Base-by-base conservation (phyloP, 2,113 vertebrate genomes). In the Ictalurus furcatus region DNA sequence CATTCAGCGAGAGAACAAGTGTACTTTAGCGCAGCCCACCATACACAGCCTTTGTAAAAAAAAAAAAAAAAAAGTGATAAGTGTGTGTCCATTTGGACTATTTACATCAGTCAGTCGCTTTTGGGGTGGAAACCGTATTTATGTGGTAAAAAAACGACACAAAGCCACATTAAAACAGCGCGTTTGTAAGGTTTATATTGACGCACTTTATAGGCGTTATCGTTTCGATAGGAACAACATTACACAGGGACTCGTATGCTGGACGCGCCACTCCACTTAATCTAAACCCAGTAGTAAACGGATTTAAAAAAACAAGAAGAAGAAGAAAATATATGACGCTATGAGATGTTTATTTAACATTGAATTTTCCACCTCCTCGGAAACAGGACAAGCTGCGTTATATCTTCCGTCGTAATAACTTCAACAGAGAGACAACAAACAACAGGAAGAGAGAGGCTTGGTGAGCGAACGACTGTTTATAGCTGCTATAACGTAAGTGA, bases 1-100 rank as follows among this genome's bases (percentile, higher is more conserved):
- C 90, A 92, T 92, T 95, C 94, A 13, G 6, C 4, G 0, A 71
- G 12, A 95, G 93, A 85, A 71, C 84, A 23, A 59, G 56, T 23
- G 56, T 40, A 83, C 56, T 83, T 40, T 40, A 83, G 56, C 1
- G 21, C 80, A 83, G 19, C 80, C 4, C 30, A 37, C 19, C 1
- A 11, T 61, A 83, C 30, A 83, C 9, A 37, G 30, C 48, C 28
- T 56, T 80, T 30, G 28, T 12, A 30, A 37, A 23, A 56, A 16
- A 59, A 21, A 34, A 16, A 44, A 4, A 44, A 44, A 48, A 48
- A 48, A 48, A 0, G 28, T 30, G 25, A 34, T 37, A 37, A 83
- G 12, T 59, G 30, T 34, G 19, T 37, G 54, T 34, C 28, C 14
- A 59, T 59, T 37, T 37, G 14, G 48, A 54, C 40, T 4, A 74